Percentiles rank a stretch among this genome's conserved stretches.
These are phyloP conservation scores for Torymus tubicola DNA, from an alignment of 2,888 invertebrate genomes.

Conservation along the genomic window DNA sequence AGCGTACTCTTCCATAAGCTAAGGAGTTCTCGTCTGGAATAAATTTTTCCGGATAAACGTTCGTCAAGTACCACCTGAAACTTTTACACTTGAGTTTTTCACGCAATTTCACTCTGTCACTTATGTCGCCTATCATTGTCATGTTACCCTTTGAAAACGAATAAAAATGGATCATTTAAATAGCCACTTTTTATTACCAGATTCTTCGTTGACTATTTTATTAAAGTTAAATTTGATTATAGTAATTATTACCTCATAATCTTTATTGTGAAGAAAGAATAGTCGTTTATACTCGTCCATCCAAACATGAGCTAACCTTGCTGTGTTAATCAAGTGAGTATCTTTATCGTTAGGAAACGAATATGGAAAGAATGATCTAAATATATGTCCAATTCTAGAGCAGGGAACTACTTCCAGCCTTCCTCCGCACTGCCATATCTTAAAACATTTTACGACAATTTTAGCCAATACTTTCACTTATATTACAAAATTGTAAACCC, in stretches of 20 bases:
- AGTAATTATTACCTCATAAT: constrained; percentile 80
- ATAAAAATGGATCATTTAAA: neutral
- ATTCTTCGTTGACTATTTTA: too few relatives aligned
- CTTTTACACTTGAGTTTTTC: constrained; percentile 90
- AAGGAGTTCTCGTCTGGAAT: constrained; percentile 89
- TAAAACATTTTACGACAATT: constrained; percentile 23
- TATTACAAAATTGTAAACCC: too few relatives aligned
- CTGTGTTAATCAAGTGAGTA: constrained; percentile 97
- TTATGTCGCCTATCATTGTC: constrained; percentile 86
- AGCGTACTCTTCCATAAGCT: constrained; percentile 85
- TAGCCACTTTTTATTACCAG: too few relatives aligned
- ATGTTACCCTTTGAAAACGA: constrained; percentile 71
- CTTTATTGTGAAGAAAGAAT: constrained; percentile 91
- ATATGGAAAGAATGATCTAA: constrained; percentile 96
- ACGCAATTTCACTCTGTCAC: constrained; percentile 86
- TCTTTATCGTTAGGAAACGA: constrained; percentile 90
- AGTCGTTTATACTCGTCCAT: constrained; percentile 97
- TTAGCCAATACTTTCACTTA: too few relatives aligned
- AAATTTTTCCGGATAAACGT: constrained; percentile 93
- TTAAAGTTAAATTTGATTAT: too few relatives aligned
- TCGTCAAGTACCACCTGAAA: constrained; percentile 94
- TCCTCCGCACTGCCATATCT: constrained; percentile 84
- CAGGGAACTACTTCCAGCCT: constrained; percentile 93
- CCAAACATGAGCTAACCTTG: constrained; percentile 96
- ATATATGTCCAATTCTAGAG: constrained; percentile 96